Evolutionary conservation across 2,888 invertebrate genomes (phyloP), one percentile per base, ranked within the genome.

Genomic region (Neoascia interrupta): DNA sequence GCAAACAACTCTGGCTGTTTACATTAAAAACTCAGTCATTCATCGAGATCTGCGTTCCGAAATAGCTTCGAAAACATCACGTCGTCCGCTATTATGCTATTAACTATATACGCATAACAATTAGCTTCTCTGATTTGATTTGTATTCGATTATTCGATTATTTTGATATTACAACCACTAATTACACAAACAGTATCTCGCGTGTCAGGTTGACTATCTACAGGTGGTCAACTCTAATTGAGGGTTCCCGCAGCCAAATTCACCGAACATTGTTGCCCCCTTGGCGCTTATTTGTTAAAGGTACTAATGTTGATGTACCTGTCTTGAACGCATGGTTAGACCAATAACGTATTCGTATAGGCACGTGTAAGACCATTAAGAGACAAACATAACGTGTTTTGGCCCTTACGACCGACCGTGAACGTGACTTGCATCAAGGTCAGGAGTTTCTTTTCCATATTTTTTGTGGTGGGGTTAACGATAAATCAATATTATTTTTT

Each of bases 361-460:
- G 53, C 66, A 68, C 39, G 66, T 53, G 23, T 39, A 11, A 31
- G 28, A 15, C 10, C n/a, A 53, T 60, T 68, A 37, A 28, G 56
- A 61, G 31, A 61, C 23, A 37, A 34, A 54, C 34, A 31, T 31
- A 61, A 75, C 61, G 39, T 68, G 61, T 70, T 70, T 47, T 28
- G n/a, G 39, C 63, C 64, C 31, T 39, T 47, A 56, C 54, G 60
- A 63, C 70, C 70, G 26, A 63, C 70, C 70, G 26, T 76, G 64
- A 60, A 76, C 76, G 70, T 76, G 76, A 70, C 76, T 64, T 60
- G 70, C 60, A 70, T 64, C 76, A 76, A 76, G 76, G 76, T 60
- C 60, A 47, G 18, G 39, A 39, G 56, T 41, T 26, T 56, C 28
- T 31, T 31, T 31, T 31, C 31, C 31, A 3, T 6, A 6, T 41